These are phyloP conservation scores for Trachythela sp. DNA, from an alignment of 64 coral and sea anemone genomes.

Conservation along the genomic window DNA sequence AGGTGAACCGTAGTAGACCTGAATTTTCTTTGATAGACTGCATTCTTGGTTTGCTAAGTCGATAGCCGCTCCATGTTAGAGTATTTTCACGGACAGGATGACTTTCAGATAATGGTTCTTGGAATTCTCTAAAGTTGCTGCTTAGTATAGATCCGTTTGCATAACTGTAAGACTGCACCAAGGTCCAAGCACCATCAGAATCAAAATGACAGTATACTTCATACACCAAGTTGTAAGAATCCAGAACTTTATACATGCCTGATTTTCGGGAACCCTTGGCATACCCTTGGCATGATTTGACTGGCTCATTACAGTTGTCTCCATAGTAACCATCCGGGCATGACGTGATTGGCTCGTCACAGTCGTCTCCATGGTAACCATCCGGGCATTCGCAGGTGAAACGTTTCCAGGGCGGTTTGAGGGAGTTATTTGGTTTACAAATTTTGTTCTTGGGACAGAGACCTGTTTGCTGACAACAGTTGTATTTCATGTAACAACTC, in stretches of 20 bases:
- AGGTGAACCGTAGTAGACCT: not conserved
- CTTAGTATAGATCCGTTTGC: no score
- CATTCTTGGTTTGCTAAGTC: not conserved
- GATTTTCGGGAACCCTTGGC: no score
- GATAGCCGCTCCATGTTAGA: not conserved
- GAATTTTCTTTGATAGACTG: not conserved
- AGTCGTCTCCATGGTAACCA: not conserved
- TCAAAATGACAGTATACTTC: not conserved
- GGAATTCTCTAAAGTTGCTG: not conserved
- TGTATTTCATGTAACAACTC: not conserved
- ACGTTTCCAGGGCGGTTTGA: not conserved
- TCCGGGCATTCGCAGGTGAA: not conserved
- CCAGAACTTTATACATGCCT: not conserved
- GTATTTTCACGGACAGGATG: not conserved
- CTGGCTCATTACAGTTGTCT: no score
- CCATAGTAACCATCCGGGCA: no score
- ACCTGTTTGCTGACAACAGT: not conserved
- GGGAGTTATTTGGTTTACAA: not conserved
- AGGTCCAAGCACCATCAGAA: not conserved
- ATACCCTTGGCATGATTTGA: no score
- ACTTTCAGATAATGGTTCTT: not conserved
- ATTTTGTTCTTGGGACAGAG: not conserved
- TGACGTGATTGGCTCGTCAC: not conserved
- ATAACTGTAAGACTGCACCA: slow-evolving; percentile 1
- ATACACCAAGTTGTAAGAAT: not conserved